Base-by-base conservation (phyloP, 2,888 invertebrate genomes). In the Polymixis flavicincta region DNA sequence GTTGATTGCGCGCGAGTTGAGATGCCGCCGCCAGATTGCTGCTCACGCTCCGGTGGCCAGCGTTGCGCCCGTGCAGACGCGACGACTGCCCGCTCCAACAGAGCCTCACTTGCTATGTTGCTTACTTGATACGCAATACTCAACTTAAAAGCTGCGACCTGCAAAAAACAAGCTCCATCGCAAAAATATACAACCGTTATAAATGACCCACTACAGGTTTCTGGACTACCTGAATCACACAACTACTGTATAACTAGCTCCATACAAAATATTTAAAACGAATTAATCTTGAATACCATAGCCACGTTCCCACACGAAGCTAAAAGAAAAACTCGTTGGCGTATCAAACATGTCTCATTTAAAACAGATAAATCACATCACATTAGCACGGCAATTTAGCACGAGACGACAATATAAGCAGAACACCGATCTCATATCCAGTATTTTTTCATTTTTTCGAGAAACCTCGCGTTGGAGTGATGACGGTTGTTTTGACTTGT, bases 401-500 rank as follows among this genome's bases (percentile, higher is more conserved):
- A 87, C 80, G 84, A 85, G 85, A 92, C 88, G 90, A 91, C 89
- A 91, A 90, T 87, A 91, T 90, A 90, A 91, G 80, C 88, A 84
- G 89, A 90, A 87, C 88, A 84, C 80, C 78, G 85, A 87, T 86
- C 83, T 85, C 80, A 76, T 83, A 84, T 80, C 84, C 80, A 86
- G 83, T 78, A 71, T 73, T 85, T 78, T 84, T 80, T 87, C 79
- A 82, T 87, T 91, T 91, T 90, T 81, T 74, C 71, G 65, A 85
- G 85, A 86, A 90, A 86, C 76, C 84, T 90, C 89, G 91, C 88
- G 90, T 89, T 83, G 88, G 90, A 92, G 95, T 95, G 95, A 95
- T 92, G 95, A 96, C 93, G 95, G 95, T 94, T 96, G 95, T 96
- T 96, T 91, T 95, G 95, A 96, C 95, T 94, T 90, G 90, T 88